Base-by-base conservation (phyloP, 30 jellyfish, hydroid and myxozoan genomes). In the Mastigias papua region DNA sequence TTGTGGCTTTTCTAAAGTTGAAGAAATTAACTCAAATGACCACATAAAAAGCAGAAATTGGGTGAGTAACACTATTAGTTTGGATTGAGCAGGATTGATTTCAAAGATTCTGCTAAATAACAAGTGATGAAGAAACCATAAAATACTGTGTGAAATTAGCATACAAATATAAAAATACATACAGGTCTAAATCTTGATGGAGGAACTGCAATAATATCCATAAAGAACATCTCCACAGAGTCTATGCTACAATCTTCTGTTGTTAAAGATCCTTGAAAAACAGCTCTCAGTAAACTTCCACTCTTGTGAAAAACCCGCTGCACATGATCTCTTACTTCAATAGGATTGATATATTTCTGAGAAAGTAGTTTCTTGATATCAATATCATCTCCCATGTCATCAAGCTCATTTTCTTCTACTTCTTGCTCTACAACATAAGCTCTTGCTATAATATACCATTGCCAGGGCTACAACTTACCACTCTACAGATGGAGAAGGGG, bases 121-220 rank as follows among this genome's bases (percentile, higher is more conserved):
- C n/a, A n/a, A n/a, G n/a, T n/a, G n/a, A n/a, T n/a, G n/a, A n/a
- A n/a, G n/a, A n/a, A n/a, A n/a, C n/a, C n/a, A n/a, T n/a, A n/a
- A n/a, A n/a, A n/a, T n/a, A n/a, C n/a, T n/a, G n/a, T n/a, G n/a
- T n/a, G n/a, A n/a, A n/a, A n/a, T n/a, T n/a, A n/a, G 60, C 60
- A 46, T 6, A 46, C 13, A 6, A 46, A 8, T 6, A 16, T 46
- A 6, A 46, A 46, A 21, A 42, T 35, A 78, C 97, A 3, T 84
- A 96, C 99, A 50, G 99, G 99, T 57, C 99, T 67, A 88, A 96
- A 96, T 73, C 97, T 84, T 2, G 98, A 84, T 25, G 99, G 99
- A 22, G 98, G 94, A 13, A 96, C 99, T 48, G 93, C 91, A 29
- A 96, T 68, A 9, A 57, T 86, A 84, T 89, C 97, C 19, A 96